phyloP scores from a whole-genome alignment of 2,888 invertebrate genomes.

The Callyntrura sp. region DNA sequence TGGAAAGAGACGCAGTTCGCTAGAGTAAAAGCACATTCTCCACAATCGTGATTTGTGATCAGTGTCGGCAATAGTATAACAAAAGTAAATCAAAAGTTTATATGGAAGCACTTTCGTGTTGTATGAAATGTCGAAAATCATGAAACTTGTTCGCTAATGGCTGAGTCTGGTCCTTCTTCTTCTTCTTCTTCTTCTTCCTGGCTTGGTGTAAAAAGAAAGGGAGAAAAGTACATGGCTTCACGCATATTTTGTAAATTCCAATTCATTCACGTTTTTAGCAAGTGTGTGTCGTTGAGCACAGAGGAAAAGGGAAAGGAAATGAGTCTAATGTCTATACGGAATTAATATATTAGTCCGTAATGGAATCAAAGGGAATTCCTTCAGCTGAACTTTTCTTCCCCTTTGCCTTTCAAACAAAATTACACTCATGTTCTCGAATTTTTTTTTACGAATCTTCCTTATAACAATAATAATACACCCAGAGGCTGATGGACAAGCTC shows the following conservation, averaged over 20 bases:
- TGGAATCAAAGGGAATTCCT: slow-evolving; percentile 26
- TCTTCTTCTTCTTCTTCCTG: too few relatives aligned
- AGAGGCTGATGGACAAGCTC: slow-evolving; percentile 40
- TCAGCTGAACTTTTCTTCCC: not conserved
- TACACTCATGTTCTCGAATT: slow-evolving; percentile 3
- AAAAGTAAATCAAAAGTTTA: not conserved
- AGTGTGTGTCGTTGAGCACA: not conserved
- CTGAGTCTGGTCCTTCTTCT: not conserved
- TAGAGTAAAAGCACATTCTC: too few relatives aligned
- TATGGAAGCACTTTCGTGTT: not conserved
- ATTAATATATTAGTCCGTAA: slow-evolving; percentile 42
- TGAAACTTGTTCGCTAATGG: slow-evolving; percentile 4
- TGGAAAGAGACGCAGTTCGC: not conserved
- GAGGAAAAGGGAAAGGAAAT: not conserved
- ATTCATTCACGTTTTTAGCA: slow-evolving; percentile 1
- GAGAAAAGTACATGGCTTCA: slow-evolving; percentile 20
- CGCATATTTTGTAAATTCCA: slow-evolving; percentile 23
- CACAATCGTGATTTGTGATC: too few relatives aligned
- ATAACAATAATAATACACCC: slow-evolving; percentile 50
- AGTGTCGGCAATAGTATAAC: not conserved
- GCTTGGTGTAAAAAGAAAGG: slow-evolving; percentile 3
- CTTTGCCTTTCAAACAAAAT: slow-evolving; percentile 30
- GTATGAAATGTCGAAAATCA: not conserved
- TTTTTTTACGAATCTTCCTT: slow-evolving; percentile 36
- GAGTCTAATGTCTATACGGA: slow-evolving; percentile 18